These are phyloP conservation scores for Strigamia maritima DNA, from an alignment of 2,888 invertebrate species.

Conservation along the genomic window DNA sequence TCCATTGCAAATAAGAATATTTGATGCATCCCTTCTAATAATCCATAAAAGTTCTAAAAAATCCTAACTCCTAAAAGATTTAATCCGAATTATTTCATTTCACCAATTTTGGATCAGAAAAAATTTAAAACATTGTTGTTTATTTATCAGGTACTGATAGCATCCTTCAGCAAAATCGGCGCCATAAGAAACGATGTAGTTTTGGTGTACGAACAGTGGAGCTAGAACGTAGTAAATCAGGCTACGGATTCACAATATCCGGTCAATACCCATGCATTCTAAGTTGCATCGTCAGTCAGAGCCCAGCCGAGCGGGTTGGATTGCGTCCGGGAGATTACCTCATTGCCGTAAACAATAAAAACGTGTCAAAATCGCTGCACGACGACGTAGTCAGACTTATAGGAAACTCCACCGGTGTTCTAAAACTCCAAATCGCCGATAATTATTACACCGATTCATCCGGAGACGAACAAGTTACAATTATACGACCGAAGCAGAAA, in stretches of 20 bases:
- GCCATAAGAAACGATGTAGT: constrained; percentile 68
- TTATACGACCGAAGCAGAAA: constrained; percentile 50
- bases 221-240: constrained; percentile 77
- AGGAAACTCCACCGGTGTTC: constrained; percentile 76
- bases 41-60: too few relatives aligned
- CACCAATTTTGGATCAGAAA: too few relatives aligned
- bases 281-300: constrained; percentile 84
- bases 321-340: constrained; percentile 88
- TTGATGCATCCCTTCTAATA: too few relatives aligned
- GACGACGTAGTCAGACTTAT: constrained; percentile 90
- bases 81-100: too few relatives aligned
- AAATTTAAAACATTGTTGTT: too few relatives aligned
- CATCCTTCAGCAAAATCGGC: constrained; percentile 52
- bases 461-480: constrained; percentile 60
- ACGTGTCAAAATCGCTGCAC: constrained; percentile 86
- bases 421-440: constrained; percentile 81
- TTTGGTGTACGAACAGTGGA: constrained; percentile 79
- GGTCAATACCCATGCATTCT: constrained; percentile 94
- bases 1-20: too few relatives aligned
- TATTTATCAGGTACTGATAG: not conserved
- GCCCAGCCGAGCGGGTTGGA: constrained; percentile 86
- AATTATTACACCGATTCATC: constrained; percentile 82
- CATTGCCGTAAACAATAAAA: constrained; percentile 84
- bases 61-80: too few relatives aligned
- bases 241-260: constrained; percentile 96